Evolutionary conservation across 2,888 invertebrate genomes (phyloP).

Genomic region (Hemithea aestivaria): DNA sequence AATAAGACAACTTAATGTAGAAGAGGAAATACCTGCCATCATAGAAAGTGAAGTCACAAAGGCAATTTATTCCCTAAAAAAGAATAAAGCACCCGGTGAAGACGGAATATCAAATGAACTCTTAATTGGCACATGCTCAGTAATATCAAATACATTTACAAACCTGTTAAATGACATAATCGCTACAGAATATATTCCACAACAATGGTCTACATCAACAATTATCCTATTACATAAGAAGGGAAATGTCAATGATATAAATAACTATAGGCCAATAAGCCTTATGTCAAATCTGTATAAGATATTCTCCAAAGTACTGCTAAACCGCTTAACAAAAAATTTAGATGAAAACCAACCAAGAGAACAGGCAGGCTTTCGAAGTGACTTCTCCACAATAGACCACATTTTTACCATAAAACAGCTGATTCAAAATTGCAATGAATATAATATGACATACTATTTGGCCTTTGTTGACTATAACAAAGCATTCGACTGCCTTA

Average conservation of each 20-base stretch:
- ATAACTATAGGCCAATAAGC: conserved; percentile 25
- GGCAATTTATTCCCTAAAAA: conserved; percentile 1
- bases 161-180: neutral
- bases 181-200: neutral
- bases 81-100: conserved; percentile 4
- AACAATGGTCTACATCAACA: conserved; percentile 19
- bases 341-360: conserved; percentile 25
- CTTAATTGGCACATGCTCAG: neutral
- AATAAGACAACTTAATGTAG: too few relatives aligned
- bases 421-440: conserved; percentile 1
- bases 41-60: neutral
- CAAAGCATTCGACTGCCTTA: too few relatives aligned
- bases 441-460: neutral
- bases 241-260: conserved; percentile 21
- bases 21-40: neutral
- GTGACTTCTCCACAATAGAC: conserved; percentile 20
- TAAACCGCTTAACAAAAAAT: conserved; percentile 14
- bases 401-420: conserved; percentile 25
- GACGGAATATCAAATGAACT: conserved; percentile 6
- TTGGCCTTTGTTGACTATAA: too few relatives aligned
- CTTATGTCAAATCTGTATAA: conserved; percentile 24
- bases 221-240: conserved; percentile 26
- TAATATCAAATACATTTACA: neutral
- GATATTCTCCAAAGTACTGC: conserved; percentile 20
- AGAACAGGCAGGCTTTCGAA: conserved; percentile 25